Percentiles rank a stretch among this genome's conserved stretches.
Evolutionary conservation across 2,888 invertebrate species (phyloP).

Genomic region (Keiferia lycopersicella): DNA sequence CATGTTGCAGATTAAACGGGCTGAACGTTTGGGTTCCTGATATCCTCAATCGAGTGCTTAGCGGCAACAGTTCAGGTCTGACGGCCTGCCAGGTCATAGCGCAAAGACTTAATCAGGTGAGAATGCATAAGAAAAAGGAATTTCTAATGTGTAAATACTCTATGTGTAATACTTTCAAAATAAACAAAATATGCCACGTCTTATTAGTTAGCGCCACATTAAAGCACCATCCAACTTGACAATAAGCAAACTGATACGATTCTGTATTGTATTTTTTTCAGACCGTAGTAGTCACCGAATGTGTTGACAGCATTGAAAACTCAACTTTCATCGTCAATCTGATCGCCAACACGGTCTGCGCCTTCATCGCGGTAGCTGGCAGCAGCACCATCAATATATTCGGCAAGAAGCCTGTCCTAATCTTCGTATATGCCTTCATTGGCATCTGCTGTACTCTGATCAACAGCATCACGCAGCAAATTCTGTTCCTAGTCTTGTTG

Average conservation of each 20-base stretch:
- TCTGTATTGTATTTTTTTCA: constrained; percentile 44
- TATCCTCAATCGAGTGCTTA: constrained; percentile 77
- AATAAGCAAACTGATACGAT: neutral
- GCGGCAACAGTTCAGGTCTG: constrained; percentile 37
- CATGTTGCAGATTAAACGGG: constrained; percentile 72
- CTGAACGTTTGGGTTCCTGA: constrained; percentile 82
- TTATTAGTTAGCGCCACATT: too few species aligned
- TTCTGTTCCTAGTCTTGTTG: constrained; percentile 62
- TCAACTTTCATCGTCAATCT: constrained; percentile 63
- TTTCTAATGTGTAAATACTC: too few species aligned
- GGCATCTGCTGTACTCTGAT: constrained; percentile 60
- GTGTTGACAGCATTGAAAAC: constrained; percentile 61
- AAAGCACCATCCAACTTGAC: too few species aligned
- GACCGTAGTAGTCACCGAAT: constrained; percentile 48
- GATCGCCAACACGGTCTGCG: constrained; percentile 57
- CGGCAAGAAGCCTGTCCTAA: constrained; percentile 65
- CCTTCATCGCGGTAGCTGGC: constrained; percentile 54
- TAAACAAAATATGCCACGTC: too few species aligned
- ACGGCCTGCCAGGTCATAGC: constrained; percentile 69
- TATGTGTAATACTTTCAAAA: too few species aligned
- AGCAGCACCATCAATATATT: constrained; percentile 59
- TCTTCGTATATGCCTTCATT: constrained; percentile 53
- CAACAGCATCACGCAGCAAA: constrained; percentile 63
- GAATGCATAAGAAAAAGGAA: too few species aligned
- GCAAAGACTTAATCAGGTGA: constrained; percentile 59